Percentiles rank a stretch among this genome's conserved stretches.
Evolutionary conservation across 2,797 vertebrate species (phyloP).

Genomic region (Tinamus major): DNA sequence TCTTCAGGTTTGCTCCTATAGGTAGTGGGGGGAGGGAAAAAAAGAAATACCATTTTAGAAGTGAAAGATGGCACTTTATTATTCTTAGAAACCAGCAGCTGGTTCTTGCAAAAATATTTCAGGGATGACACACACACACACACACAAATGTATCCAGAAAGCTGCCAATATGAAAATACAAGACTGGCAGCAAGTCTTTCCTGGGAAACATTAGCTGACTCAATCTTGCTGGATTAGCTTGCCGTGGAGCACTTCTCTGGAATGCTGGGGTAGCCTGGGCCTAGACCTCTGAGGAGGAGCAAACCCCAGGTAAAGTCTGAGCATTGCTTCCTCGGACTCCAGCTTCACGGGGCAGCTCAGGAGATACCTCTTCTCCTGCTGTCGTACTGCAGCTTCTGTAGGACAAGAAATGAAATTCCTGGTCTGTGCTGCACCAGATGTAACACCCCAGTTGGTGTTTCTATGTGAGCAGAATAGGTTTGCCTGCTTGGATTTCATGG

Average conservation of each 20-base stretch:
- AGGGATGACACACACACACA: neutral
- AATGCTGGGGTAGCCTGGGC: neutral
- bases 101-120: neutral
- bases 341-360: neutral
- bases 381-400: neutral
- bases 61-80: neutral
- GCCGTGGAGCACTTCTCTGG: accelerated
- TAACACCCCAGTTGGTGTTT: neutral
- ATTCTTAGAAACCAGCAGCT: conserved; percentile 29
- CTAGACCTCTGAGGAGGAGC: neutral
- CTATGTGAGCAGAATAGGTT: accelerated
- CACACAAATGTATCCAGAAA: neutral
- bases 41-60: neutral
- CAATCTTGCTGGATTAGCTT: accelerated
- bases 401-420: neutral
- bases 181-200: neutral
- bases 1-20: neutral
- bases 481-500: neutral
- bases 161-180: accelerated
- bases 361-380: neutral
- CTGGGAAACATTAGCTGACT: neutral
- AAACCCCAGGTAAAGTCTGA: neutral
- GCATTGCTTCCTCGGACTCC: accelerated
- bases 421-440: neutral
- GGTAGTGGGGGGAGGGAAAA: neutral